Evolutionary conservation across 1,140 invertebrate genomes (phyloP).

Genomic region (Macrosteles quadrilineatus): DNA sequence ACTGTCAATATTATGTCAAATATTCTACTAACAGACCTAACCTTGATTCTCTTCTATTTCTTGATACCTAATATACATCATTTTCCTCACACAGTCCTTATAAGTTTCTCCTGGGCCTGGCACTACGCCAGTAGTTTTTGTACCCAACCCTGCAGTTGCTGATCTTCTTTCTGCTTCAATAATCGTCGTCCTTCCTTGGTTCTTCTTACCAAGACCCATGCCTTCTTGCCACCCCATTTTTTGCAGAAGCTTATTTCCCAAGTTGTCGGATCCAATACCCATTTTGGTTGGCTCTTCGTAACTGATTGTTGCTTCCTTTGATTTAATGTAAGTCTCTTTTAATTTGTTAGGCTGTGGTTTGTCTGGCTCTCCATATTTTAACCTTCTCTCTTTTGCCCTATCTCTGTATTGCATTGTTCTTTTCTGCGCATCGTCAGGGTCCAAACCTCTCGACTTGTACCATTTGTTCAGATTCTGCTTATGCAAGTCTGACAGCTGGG

Average conservation of each 20-base stretch:
- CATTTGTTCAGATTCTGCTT: conserved; percentile 86
- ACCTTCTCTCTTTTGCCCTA: conserved; percentile 90
- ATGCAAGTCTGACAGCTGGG: conserved; percentile 92
- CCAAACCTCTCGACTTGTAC: conserved; percentile 58
- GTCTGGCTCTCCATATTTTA: conserved; percentile 89
- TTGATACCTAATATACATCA: conserved; percentile 82
- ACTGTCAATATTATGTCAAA: too few relatives aligned
- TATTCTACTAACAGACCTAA: too few relatives aligned
- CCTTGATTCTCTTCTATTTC: conserved; percentile 55
- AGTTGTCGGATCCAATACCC: conserved; percentile 83
- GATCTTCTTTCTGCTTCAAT: conserved; percentile 74
- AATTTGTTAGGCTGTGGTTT: conserved; percentile 72
- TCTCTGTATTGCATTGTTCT: conserved; percentile 78
- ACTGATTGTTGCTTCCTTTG: conserved; percentile 55
- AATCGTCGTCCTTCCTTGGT: conserved; percentile 92
- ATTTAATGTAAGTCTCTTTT: conserved; percentile 67
- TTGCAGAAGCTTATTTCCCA: conserved; percentile 91
- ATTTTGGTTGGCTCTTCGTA: conserved; percentile 67
- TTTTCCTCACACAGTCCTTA: conserved; percentile 89
- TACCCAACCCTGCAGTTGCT: conserved; percentile 71
- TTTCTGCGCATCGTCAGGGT: conserved; percentile 57
- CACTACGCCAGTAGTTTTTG: conserved; percentile 70
- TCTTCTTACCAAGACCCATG: conserved; percentile 87
- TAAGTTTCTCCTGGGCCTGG: conserved; percentile 82
- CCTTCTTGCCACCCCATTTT: conserved; percentile 99